phyloP scores from a whole-genome alignment of 2,888 invertebrate genomes.

The Macropis europaea region DNA sequence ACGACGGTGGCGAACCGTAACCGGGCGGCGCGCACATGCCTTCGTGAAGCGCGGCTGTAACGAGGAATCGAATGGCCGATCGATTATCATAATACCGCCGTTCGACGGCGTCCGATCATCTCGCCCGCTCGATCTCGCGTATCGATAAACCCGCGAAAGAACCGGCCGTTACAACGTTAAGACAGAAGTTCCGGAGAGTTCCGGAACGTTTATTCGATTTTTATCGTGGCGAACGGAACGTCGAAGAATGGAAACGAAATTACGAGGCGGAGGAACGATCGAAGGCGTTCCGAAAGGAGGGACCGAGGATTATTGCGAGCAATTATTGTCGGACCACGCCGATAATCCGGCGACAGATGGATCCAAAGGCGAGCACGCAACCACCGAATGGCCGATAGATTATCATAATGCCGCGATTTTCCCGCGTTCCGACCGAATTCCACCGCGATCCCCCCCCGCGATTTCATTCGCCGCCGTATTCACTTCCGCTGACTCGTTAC shows the following conservation, averaged over 20 bases:
- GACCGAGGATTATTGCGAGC: conserved; percentile 35
- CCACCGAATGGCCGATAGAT: conserved; percentile 54
- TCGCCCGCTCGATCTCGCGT: neutral
- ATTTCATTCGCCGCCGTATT: conserved; percentile 50
- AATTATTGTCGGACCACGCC: conserved; percentile 34
- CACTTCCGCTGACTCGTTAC: conserved; percentile 32
- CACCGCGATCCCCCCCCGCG: conserved; percentile 29
- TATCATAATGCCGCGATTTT: conserved; percentile 70
- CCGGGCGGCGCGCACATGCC: neutral
- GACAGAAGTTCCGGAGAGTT: conserved; percentile 29
- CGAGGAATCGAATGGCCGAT: conserved; percentile 51
- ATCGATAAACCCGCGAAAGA: conserved; percentile 29
- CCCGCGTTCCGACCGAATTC: conserved; percentile 61
- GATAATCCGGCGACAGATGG: conserved; percentile 50
- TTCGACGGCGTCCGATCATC: conserved; percentile 60
- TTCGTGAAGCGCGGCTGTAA: conserved; percentile 36
- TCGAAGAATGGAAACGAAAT: conserved; percentile 6
- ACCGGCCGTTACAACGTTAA: conserved; percentile 24
- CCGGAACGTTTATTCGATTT: conserved; percentile 31
- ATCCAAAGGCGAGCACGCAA: conserved; percentile 28
- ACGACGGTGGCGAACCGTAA: conserved; percentile 5
- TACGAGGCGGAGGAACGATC: neutral
- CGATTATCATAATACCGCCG: conserved; percentile 69
- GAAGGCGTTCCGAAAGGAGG: neutral
- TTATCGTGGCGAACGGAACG: conserved; percentile 30